Evolutionary conservation across 1,140 invertebrate genomes (phyloP).

Genomic region (Chymomyza costata): DNA sequence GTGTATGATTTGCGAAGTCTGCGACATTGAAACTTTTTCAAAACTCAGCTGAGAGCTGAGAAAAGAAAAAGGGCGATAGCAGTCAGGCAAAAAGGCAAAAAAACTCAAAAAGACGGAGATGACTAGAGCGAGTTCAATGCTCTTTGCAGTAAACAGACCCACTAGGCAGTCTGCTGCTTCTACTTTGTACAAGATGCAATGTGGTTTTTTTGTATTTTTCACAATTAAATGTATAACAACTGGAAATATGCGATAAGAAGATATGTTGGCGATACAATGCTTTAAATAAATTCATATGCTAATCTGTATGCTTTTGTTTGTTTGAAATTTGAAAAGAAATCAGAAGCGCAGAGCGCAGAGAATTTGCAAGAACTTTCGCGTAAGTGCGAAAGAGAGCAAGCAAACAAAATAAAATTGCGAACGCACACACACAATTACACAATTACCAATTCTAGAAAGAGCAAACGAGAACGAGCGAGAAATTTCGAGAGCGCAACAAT

Average conservation of each 20-base stretch:
- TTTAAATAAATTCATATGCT: conserved; percentile 29
- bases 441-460: conserved; percentile 1
- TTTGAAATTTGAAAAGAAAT: conserved; percentile 30
- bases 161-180: too few species aligned
- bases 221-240: conserved; percentile 16
- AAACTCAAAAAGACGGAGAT: conserved; percentile 22
- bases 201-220: conserved; percentile 36
- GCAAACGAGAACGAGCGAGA: conserved; percentile 44
- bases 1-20: conserved; percentile 2
- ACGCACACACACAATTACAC: conserved; percentile 14
- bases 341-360: too few species aligned
- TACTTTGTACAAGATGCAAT: too few species aligned
- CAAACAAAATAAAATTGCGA: conserved; percentile 13
- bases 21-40: not conserved
- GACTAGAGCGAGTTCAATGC: conserved; percentile 53
- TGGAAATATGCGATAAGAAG: conserved; percentile 19
- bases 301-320: conserved; percentile 9
- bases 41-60: not conserved
- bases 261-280: conserved; percentile 9
- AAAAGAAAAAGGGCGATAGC: conserved; percentile 13
- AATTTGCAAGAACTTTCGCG: conserved; percentile 43
- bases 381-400: conserved; percentile 3
- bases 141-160: conserved; percentile 28
- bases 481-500: conserved; percentile 30
- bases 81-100: too few species aligned